phyloP scores from a whole-genome alignment of 2,113 vertebrate species.

The Corythoichthys intestinalis region DNA sequence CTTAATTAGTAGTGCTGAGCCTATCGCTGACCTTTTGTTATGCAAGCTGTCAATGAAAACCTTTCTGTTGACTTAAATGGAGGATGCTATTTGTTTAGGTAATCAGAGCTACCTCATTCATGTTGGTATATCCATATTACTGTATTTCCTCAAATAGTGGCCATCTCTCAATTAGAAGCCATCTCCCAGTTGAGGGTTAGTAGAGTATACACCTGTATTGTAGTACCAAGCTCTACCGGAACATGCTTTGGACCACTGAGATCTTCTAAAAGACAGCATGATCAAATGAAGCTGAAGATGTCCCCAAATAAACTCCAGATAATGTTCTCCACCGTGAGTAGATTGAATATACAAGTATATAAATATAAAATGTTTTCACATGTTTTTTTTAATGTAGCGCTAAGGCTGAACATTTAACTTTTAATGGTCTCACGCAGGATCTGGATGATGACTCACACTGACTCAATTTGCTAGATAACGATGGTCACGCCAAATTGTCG shows the following conservation, averaged over 20 bases:
- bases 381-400: too few relatives aligned
- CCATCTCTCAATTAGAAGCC: background rate
- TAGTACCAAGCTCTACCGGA: background rate
- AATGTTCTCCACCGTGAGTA: too few relatives aligned
- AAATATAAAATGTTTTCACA: too few relatives aligned
- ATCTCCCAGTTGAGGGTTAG: background rate
- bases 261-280: background rate
- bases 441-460: too few relatives aligned
- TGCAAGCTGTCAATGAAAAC: slow-evolving; percentile 74
- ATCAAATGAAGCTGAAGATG: too few relatives aligned
- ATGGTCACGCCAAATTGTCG: too few relatives aligned
- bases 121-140: slow-evolving; percentile 2
- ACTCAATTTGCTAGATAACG: too few relatives aligned
- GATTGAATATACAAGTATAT: too few relatives aligned
- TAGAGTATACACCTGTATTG: background rate
- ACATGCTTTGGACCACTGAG: background rate
- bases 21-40: slow-evolving; percentile 76
- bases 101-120: slow-evolving; percentile 53
- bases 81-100: slow-evolving; percentile 72
- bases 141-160: background rate
- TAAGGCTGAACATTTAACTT: background rate
- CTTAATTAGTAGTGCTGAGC: slow-evolving; percentile 76
- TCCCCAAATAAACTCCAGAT: background rate
- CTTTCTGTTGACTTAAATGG: slow-evolving; percentile 74
- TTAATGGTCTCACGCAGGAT: background rate